A percentile compares a stretch with the other conserved stretches of the same genome.
Evolutionary conservation across 2,888 invertebrate genomes (phyloP).

Genomic region (Catotricha subobsoleta): DNA sequence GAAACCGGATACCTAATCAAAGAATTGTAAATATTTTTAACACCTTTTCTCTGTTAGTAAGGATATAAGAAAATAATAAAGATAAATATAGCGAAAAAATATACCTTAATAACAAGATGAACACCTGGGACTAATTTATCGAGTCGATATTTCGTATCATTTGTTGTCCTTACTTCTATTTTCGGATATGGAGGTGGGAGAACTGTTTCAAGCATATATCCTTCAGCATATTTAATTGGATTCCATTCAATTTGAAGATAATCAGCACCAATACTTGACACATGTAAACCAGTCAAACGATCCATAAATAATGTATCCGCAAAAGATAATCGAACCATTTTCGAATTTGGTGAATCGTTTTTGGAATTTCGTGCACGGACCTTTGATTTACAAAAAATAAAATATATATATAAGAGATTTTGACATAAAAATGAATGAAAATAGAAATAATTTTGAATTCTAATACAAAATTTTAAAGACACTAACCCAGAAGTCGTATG

Average conservation of each 20-base stretch:
- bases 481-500: slow-evolving; percentile 17
- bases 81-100: neutral
- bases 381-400: slow-evolving; percentile 28
- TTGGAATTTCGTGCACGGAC: slow-evolving; percentile 46
- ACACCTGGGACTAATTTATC: slow-evolving; percentile 29
- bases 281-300: slow-evolving; percentile 36
- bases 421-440: neutral
- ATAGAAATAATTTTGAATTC: neutral
- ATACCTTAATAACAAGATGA: slow-evolving; percentile 28
- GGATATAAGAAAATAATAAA: neutral
- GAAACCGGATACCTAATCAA: slow-evolving; percentile 25
- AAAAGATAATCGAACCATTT: slow-evolving; percentile 38
- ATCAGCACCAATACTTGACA: slow-evolving; percentile 32
- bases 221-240: slow-evolving; percentile 36
- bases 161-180: slow-evolving; percentile 29
- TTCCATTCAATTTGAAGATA: slow-evolving; percentile 44
- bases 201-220: slow-evolving; percentile 36
- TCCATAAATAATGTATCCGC: slow-evolving; percentile 46
- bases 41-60: too few relatives aligned
- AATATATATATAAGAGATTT: too few relatives aligned
- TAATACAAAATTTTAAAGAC: too few relatives aligned
- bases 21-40: too few relatives aligned
- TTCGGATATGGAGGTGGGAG: slow-evolving; percentile 38
- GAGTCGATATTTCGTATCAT: slow-evolving; percentile 28
- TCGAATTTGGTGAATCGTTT: slow-evolving; percentile 41